These are phyloP conservation scores for Mylabris sibirica DNA, from an alignment of 2,888 invertebrate species.

Conservation along the genomic window DNA sequence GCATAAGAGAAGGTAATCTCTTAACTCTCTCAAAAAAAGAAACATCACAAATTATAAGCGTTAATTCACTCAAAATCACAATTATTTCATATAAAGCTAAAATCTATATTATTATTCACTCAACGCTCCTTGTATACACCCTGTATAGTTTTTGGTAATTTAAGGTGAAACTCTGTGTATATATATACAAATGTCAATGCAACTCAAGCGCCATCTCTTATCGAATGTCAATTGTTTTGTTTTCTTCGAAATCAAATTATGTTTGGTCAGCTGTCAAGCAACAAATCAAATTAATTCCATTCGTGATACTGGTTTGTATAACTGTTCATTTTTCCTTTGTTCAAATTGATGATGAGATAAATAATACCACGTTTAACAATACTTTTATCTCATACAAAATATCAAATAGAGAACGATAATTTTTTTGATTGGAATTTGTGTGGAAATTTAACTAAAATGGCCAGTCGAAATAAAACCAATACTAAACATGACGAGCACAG, in stretches of 20 bases:
- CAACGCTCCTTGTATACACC: too few relatives aligned
- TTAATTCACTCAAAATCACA: too few relatives aligned
- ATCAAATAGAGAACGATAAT: neutral
- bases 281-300: constrained; percentile 25
- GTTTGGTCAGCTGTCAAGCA: constrained; percentile 24
- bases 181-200: neutral
- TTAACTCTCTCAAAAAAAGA: too few relatives aligned
- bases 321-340: constrained; percentile 9
- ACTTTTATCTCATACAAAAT: neutral
- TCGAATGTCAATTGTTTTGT: neutral
- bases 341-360: neutral
- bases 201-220: neutral
- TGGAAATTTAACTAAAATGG: constrained; percentile 57
- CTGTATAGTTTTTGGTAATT: too few relatives aligned
- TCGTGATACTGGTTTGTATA: constrained; percentile 15
- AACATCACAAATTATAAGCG: too few relatives aligned
- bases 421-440: neutral
- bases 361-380: neutral
- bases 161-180: too few relatives aligned
- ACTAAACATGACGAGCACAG: constrained; percentile 72
- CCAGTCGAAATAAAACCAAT: constrained; percentile 68
- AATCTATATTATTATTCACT: too few relatives aligned
- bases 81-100: too few relatives aligned
- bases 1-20: too few relatives aligned
- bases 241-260: constrained; percentile 20